Base-by-base conservation (phyloP, 2,888 invertebrate genomes). In the Sicus ferrugineus region DNA sequence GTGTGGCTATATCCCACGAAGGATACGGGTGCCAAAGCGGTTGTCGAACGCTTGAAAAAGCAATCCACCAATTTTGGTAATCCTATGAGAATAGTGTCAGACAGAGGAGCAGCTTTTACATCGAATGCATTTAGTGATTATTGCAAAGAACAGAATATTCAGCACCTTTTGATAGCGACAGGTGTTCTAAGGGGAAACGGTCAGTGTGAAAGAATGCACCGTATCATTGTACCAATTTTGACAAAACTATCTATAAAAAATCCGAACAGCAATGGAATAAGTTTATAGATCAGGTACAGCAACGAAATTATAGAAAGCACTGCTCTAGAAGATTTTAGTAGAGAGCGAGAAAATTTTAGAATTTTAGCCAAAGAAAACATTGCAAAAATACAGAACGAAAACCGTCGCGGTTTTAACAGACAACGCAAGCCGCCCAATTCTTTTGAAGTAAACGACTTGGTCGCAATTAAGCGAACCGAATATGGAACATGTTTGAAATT, bases 71-170 rank as follows among this genome's bases (percentile, higher is more conserved):
- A 68, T 7, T 72, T 73, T 63, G 72, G 71, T 5, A 82, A 73
- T 38, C 79, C 80, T 1, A 73, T 46, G 14, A 67, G 79, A 4
- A 73, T 85, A 7, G 78, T 85, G 4, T 77, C 79, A 0, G 84
- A 86, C 67, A 70, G 81, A 50, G 84, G 84, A 7, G 76, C 80
- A 14, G 78, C 78, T 1, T 86, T 83, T 66, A 85, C 84, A 0
- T 78, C 81, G 1, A 73, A 76, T 19, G 58, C 67, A 3, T 86
- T 85, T 68, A 69, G 75, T 59, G 67, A 72, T 3, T 83, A 79
- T 69, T 84, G 82, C 69, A 62, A 67, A 28, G 74, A 75, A 0
- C 78, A 83, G 70, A 70, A 65, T 0, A 71, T 74, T 16, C 62
- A 67, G 23, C 82, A 84, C 38, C 11, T 34, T 5, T 34, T 34